These are phyloP conservation scores for Ifrita kowaldi DNA, from an alignment of 2,113 vertebrate genomes.

Conservation along the genomic window DNA sequence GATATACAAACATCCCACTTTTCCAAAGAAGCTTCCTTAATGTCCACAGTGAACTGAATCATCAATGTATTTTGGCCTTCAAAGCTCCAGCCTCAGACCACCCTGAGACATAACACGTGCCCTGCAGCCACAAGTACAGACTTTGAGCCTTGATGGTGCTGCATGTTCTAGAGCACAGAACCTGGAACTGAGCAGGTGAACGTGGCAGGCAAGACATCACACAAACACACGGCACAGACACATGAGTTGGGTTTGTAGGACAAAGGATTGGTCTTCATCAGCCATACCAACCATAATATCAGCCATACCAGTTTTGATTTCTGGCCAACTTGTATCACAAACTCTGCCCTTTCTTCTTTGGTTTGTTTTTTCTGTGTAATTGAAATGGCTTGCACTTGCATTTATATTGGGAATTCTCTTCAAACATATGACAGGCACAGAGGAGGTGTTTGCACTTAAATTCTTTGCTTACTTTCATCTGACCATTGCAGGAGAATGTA, in stretches of 20 bases:
- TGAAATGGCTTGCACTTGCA: neutral
- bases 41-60: neutral
- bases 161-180: neutral
- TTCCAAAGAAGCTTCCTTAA: neutral
- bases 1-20: neutral
- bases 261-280: neutral
- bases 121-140: neutral
- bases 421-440: neutral
- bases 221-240: neutral
- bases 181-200: neutral
- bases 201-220: accelerated
- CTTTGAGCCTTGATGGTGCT: neutral
- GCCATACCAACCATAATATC: too few species aligned
- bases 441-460: neutral
- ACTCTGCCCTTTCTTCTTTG: neutral
- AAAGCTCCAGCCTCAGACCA: neutral
- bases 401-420: neutral
- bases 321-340: neutral
- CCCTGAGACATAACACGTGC: accelerated
- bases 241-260: neutral
- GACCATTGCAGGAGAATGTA: neutral
- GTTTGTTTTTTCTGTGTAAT: neutral
- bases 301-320: neutral
- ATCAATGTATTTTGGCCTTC: neutral
- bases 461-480: neutral